A percentile compares a stretch with the other conserved stretches of the same genome.
Evolutionary conservation across 2,888 invertebrate species (phyloP).

Genomic region (Scelioninae gen. 1): DNA sequence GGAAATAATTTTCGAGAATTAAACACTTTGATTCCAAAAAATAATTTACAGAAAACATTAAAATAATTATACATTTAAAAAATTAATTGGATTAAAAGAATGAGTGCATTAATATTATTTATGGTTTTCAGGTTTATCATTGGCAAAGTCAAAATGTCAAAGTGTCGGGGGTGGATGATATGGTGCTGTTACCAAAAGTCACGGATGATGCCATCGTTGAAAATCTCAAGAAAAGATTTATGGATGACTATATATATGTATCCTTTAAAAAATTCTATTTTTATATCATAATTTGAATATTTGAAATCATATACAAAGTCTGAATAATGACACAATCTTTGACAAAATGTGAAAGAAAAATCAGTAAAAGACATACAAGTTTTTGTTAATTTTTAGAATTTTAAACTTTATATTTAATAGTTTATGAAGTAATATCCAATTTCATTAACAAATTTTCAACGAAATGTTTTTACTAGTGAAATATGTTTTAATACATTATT

Average conservation of each 20-base stretch:
- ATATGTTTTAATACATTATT: too few species aligned
- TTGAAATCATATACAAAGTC: not conserved
- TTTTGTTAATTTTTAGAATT: too few species aligned
- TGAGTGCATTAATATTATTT: not conserved
- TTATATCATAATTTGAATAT: not conserved
- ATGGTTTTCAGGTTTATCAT: constrained; percentile 86
- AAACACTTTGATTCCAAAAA: too few species aligned
- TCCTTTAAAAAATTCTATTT: constrained; percentile 80
- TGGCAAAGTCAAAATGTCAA: constrained; percentile 90
- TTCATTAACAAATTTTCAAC: too few species aligned
- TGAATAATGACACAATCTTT: too few species aligned
- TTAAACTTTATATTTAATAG: too few species aligned
- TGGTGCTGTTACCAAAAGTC: constrained; percentile 88
- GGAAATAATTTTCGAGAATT: too few species aligned
- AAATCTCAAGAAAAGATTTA: constrained; percentile 88
- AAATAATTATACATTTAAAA: not conserved
- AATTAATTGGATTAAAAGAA: not conserved
- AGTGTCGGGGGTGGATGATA: constrained; percentile 89
- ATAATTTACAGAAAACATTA: too few species aligned
- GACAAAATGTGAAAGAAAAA: too few species aligned
- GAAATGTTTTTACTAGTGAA: too few species aligned
- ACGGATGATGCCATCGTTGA: constrained; percentile 88
- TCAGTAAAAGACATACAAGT: too few species aligned
- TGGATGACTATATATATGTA: constrained; percentile 89
- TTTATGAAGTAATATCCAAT: too few species aligned